A percentile compares a stretch with the other conserved stretches of the same genome.
phyloP scores from a whole-genome alignment of 1,140 invertebrate genomes.

The Drosophila tristis region DNA sequence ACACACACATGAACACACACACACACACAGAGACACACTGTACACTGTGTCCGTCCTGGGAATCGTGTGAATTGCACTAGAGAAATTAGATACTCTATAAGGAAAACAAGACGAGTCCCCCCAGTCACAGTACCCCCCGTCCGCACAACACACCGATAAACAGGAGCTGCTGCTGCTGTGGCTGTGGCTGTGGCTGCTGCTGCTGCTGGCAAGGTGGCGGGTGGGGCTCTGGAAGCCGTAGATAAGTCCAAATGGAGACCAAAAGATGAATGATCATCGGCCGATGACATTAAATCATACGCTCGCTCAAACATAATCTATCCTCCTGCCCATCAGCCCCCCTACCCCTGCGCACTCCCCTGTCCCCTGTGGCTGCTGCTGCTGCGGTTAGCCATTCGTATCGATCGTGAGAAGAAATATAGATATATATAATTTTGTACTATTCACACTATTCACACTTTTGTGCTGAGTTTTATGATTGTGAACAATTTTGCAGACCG shows the following conservation, averaged over 20 bases:
- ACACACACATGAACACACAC: no score
- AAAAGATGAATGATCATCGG: slow-evolving; percentile 68
- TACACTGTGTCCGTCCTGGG: no score
- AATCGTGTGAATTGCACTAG: slow-evolving; percentile 48
- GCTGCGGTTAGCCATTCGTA: slow-evolving; percentile 63
- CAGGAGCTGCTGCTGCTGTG: background rate
- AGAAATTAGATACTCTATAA: slow-evolving; percentile 57
- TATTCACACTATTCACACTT: slow-evolving; percentile 33
- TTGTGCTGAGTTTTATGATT: slow-evolving; percentile 58
- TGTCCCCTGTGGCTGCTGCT: slow-evolving; percentile 19
- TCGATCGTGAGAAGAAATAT: slow-evolving; percentile 64
- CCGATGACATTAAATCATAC: slow-evolving; percentile 73
- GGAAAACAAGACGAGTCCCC: no score
- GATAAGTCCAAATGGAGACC: slow-evolving; percentile 31
- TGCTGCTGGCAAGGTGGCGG: background rate
- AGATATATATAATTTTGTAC: slow-evolving; percentile 29
- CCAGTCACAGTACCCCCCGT: no score
- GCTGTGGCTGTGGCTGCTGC: no score
- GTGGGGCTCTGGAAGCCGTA: slow-evolving; percentile 37
- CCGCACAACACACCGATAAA: background rate
- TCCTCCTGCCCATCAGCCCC: background rate
- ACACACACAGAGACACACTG: no score
- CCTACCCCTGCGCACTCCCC: no score
- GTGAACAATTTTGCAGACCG: slow-evolving; percentile 57
- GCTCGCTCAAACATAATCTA: slow-evolving; percentile 27